These are phyloP conservation scores for Noctua comes DNA, from an alignment of 2,888 invertebrate genomes.

Conservation along the genomic window DNA sequence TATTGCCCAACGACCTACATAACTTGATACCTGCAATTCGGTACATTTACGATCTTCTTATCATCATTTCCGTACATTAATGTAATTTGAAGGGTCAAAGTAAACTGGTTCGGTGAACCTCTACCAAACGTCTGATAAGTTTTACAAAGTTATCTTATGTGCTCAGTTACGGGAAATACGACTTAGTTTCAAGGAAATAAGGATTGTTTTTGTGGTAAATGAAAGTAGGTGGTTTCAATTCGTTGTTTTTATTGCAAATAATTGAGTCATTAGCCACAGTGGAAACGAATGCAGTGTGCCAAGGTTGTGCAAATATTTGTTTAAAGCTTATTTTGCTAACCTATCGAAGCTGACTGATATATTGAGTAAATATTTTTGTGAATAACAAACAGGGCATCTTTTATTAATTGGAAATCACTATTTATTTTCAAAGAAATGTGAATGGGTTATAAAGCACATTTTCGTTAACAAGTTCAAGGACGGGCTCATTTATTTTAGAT, in stretches of 20 bases:
- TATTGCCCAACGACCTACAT: constrained; percentile 60
- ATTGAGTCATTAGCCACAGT: constrained; percentile 57
- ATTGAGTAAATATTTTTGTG: constrained; percentile 36
- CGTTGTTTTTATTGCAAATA: constrained; percentile 60
- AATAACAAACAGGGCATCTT: constrained; percentile 4
- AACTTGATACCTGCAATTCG: constrained; percentile 54
- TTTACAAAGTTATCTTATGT: constrained; percentile 22
- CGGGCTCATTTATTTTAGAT: background rate
- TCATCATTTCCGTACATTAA: constrained; percentile 58
- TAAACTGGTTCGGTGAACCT: constrained; percentile 53
- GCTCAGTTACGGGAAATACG: background rate
- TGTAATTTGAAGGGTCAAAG: constrained; percentile 50
- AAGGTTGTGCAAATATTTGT: constrained; percentile 51
- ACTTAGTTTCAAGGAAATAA: background rate
- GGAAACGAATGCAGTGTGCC: constrained; percentile 43
- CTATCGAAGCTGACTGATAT: constrained; percentile 22
- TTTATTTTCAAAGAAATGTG: background rate
- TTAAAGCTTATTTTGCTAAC: constrained; percentile 25
- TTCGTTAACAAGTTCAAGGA: background rate
- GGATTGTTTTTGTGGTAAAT: constrained; percentile 58
- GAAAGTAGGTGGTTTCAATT: constrained; percentile 46
- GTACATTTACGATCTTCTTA: constrained; percentile 49
- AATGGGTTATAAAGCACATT: background rate
- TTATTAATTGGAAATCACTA: constrained; percentile 2
- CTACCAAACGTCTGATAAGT: constrained; percentile 53